phyloP scores from a whole-genome alignment of 1,140 invertebrate species.

The Zeugodacus cucurbitae region DNA sequence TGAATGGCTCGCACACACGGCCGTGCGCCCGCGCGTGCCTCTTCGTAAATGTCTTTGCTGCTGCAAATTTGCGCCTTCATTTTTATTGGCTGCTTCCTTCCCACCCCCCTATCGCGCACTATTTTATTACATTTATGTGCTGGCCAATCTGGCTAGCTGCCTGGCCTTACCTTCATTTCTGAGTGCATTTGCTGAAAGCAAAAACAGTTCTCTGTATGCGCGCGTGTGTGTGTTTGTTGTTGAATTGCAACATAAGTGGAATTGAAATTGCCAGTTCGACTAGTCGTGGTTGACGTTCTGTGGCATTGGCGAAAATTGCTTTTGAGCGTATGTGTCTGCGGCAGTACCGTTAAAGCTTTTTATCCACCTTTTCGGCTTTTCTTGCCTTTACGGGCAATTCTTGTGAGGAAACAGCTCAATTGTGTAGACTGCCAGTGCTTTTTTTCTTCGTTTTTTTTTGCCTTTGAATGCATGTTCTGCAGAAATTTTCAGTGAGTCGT shows the following conservation, averaged over 20 bases:
- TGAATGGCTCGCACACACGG: background rate
- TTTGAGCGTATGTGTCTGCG: background rate
- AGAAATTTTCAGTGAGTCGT: background rate
- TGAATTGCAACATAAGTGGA: background rate
- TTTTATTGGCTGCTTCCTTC: background rate
- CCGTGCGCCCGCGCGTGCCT: background rate
- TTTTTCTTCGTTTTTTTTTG: background rate
- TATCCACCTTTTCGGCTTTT: slow-evolving; percentile 28
- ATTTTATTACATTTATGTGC: slow-evolving; percentile 4
- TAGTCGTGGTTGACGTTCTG: slow-evolving; percentile 5
- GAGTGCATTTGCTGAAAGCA: background rate
- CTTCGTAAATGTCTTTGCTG: background rate
- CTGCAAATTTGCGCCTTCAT: background rate
- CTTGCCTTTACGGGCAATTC: background rate
- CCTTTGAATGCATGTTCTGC: background rate
- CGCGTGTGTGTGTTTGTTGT: background rate
- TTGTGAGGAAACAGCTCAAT: background rate
- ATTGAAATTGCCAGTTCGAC: slow-evolving; percentile 9
- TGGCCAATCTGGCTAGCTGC: background rate
- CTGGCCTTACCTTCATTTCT: background rate
- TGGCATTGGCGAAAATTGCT: background rate
- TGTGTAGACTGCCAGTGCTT: background rate
- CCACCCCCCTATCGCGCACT: background rate
- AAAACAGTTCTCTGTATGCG: background rate
- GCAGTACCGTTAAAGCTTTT: slow-evolving; percentile 14